Evolutionary conservation across 2,888 invertebrate genomes (phyloP).

Genomic region (Melipona beecheii): DNA sequence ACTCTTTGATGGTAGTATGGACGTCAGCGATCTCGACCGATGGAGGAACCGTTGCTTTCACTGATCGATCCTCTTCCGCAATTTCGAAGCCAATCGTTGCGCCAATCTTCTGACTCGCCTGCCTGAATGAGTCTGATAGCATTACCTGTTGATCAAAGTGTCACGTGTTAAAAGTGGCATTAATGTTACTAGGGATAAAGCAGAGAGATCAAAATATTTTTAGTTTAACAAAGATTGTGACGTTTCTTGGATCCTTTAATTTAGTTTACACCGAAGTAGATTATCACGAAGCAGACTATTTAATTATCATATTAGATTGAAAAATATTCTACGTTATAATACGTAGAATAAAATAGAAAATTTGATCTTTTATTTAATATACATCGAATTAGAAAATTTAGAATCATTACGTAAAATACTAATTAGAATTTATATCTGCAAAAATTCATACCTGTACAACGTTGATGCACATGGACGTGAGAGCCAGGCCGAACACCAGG

Average conservation of each 20-base stretch:
- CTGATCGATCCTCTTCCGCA: slow-evolving; percentile 87
- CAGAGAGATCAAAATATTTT: background rate
- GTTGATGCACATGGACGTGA: slow-evolving; percentile 99
- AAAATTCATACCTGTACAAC: slow-evolving; percentile 92
- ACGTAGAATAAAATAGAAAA: background rate
- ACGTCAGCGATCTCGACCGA: slow-evolving; percentile 81
- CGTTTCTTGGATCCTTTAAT: background rate
- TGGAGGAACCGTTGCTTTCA: slow-evolving; percentile 79
- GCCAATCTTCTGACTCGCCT: slow-evolving; percentile 93
- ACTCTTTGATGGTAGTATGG: slow-evolving; percentile 72
- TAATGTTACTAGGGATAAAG: background rate
- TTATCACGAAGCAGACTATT: no score
- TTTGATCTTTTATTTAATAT: background rate
- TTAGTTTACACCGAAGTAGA: background rate
- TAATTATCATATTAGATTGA: no score
- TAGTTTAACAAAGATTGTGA: background rate
- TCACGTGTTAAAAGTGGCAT: background rate
- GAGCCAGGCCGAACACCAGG: slow-evolving; percentile 95
- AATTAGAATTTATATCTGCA: no score
- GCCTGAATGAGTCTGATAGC: slow-evolving; percentile 91
- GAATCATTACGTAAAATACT: no score
- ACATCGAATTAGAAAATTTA: background rate
- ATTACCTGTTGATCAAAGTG: slow-evolving; percentile 83
- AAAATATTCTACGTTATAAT: no score
- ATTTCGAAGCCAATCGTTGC: slow-evolving; percentile 92